Evolutionary conservation across 2,888 invertebrate species (phyloP).

Genomic region (Tetanocera ferruginea): DNA sequence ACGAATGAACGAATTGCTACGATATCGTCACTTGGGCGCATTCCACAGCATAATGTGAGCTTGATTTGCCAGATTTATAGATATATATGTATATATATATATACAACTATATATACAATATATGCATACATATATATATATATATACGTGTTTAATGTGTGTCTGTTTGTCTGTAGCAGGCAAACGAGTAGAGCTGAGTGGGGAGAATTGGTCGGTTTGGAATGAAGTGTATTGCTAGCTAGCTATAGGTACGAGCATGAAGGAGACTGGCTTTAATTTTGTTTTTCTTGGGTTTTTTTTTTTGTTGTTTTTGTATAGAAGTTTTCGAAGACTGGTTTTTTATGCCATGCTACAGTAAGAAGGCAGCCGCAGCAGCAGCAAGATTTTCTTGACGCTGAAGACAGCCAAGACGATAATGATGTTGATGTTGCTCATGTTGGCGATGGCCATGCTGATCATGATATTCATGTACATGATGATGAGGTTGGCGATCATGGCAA

Average conservation of each 20-base stretch:
- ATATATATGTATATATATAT: not conserved
- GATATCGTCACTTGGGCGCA: constrained; percentile 68
- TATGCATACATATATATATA: constrained; percentile 30
- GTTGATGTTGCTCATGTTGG: not conserved
- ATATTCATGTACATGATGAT: constrained; percentile 37
- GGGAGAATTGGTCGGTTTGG: constrained; percentile 16
- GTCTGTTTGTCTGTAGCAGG: not conserved
- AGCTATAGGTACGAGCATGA: constrained; percentile 4
- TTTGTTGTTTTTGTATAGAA: not conserved
- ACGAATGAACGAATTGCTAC: constrained; percentile 58
- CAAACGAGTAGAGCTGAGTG: not conserved
- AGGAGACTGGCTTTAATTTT: constrained; percentile 1
- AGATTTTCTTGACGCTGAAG: not conserved
- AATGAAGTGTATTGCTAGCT: constrained; percentile 19
- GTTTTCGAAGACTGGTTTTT: constrained; percentile 35
- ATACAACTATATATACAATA: constrained; percentile 28
- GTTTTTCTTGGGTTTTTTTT: not conserved
- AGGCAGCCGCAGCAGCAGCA: not conserved
- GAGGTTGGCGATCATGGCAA: constrained; percentile 26
- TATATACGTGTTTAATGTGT: not conserved
- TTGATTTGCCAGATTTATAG: constrained; percentile 65
- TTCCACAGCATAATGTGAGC: constrained; percentile 67
- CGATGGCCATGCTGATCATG: not conserved
- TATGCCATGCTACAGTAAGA: not conserved
- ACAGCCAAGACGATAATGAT: not conserved